Evolutionary conservation across 2,797 vertebrate genomes (phyloP).

Genomic region (Distichodus sexfasciatus): DNA sequence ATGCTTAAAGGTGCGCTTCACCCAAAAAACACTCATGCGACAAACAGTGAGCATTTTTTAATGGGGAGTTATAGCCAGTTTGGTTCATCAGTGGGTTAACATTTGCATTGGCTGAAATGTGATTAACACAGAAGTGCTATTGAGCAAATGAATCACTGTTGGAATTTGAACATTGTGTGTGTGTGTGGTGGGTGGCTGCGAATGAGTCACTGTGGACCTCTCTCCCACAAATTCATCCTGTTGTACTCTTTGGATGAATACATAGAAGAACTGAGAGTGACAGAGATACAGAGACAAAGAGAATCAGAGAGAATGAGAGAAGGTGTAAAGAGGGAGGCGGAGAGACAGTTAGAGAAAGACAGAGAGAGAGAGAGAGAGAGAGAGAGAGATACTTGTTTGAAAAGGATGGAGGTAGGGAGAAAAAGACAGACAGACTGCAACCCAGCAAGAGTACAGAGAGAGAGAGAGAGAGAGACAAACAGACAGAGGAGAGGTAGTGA

Average conservation of each 20-base stretch:
- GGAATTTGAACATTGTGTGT: not conserved
- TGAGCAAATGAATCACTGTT: constrained; percentile 7
- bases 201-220: constrained; percentile 9
- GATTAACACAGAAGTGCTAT: not conserved
- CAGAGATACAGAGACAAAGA: not conserved
- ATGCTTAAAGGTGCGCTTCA: too few relatives aligned
- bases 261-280: not conserved
- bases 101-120: not conserved
- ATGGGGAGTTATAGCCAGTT: not conserved
- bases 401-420: not conserved
- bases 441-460: not conserved
- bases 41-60: not conserved
- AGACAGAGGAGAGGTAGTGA: not conserved
- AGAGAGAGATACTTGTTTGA: not conserved
- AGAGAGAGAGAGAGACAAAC: not conserved
- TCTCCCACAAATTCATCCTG: constrained; percentile 8
- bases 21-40: too few relatives aligned
- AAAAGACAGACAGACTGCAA: not conserved
- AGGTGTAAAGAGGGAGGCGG: not conserved
- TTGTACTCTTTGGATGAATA: constrained; percentile 2
- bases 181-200: constrained; percentile 1
- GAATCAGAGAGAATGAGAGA: not conserved
- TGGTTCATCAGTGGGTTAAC: not conserved
- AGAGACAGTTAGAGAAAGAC: not conserved
- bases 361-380: not conserved